Conservation (phyloP, 2,113 vertebrate genomes). For the Myrmecophaga tridactyla region DNA sequence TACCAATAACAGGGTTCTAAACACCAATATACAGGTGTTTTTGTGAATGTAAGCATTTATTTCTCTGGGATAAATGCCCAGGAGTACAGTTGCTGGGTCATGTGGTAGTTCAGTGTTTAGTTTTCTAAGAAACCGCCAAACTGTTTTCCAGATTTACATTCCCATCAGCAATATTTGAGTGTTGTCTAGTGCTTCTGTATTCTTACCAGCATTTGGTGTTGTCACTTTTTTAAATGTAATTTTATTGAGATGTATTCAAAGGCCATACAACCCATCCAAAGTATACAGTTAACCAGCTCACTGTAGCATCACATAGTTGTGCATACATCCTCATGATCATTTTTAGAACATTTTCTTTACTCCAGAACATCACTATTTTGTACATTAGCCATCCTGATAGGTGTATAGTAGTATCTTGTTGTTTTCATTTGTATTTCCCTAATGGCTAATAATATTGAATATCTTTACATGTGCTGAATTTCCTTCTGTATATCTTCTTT, state of each 20-base stretch:
- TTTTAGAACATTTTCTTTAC: too few relatives aligned
- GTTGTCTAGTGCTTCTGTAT: not conserved
- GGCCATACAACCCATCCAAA: too few relatives aligned
- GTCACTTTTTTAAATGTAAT: too few relatives aligned
- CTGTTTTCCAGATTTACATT: conserved; percentile 30
- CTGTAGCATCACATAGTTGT: too few relatives aligned
- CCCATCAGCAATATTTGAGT: not conserved
- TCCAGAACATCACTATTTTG: not conserved
- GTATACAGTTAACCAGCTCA: too few relatives aligned
- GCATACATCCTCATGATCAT: too few relatives aligned
- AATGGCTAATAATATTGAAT: not conserved
- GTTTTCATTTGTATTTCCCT: not conserved
- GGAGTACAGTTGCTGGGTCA: not conserved
- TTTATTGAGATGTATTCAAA: too few relatives aligned
- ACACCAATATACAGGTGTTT: not conserved
- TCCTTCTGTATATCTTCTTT: not conserved
- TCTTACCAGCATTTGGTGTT: not conserved
- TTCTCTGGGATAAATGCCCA: conserved; percentile 1
- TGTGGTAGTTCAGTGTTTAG: not conserved
- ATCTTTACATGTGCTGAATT: not conserved
- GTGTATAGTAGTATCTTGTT: not conserved
- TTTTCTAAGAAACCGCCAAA: not conserved
- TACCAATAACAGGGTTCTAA: not conserved
- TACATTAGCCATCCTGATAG: not conserved
- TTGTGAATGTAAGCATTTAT: not conserved